Conservation (phyloP, 2,888 invertebrate genomes). For the Gibbula magus region DNA sequence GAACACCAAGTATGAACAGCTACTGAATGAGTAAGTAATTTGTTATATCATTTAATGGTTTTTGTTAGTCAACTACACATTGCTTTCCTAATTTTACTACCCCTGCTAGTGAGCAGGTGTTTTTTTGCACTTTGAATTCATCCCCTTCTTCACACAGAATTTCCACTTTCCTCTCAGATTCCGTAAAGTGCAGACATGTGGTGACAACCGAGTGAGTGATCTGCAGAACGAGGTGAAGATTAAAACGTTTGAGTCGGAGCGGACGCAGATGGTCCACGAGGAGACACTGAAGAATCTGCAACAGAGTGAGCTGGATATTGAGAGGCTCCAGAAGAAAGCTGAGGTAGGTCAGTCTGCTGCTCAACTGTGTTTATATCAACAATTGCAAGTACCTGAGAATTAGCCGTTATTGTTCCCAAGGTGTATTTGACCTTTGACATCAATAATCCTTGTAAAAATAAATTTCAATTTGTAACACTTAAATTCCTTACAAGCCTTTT, state of each 20-base stretch:
- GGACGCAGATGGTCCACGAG: slow-evolving; percentile 71
- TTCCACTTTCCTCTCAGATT: slow-evolving; percentile 49
- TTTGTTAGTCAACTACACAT: too few species aligned
- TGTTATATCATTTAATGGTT: too few species aligned
- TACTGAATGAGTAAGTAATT: slow-evolving; percentile 68
- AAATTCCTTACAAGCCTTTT: too few species aligned
- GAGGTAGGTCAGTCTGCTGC: slow-evolving; percentile 59
- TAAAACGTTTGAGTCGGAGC: slow-evolving; percentile 73
- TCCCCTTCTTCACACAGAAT: too few species aligned
- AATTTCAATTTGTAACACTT: too few species aligned
- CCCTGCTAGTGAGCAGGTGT: too few species aligned
- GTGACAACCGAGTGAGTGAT: slow-evolving; percentile 67
- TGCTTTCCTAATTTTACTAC: too few species aligned
- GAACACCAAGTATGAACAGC: slow-evolving; percentile 69
- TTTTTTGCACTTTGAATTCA: background rate
- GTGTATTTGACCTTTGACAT: too few species aligned
- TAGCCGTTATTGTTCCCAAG: background rate
- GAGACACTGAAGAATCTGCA: slow-evolving; percentile 71
- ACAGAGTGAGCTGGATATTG: slow-evolving; percentile 71
- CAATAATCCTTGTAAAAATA: background rate
- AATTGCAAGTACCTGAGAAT: too few species aligned
- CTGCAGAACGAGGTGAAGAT: slow-evolving; percentile 73
- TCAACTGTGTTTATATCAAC: too few species aligned
- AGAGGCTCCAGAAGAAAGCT: slow-evolving; percentile 73
- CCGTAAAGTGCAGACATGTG: slow-evolving; percentile 66